Conservation (phyloP, 1,140 invertebrate genomes). For the Antheraea mylitta region DNA sequence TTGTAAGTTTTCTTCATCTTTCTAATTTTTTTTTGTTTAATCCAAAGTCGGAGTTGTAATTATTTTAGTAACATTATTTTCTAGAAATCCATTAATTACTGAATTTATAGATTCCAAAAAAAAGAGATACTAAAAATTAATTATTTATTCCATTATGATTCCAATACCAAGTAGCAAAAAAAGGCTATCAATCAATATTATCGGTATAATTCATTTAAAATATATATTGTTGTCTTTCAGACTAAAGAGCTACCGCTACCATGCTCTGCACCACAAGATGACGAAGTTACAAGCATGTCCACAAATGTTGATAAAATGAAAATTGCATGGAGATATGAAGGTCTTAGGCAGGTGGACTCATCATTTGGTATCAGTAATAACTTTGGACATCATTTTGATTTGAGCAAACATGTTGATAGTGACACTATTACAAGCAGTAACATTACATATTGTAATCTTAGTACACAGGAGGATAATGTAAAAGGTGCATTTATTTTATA, state of each 20-base stretch:
- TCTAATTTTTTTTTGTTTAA: background rate
- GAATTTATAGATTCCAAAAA: too few relatives aligned
- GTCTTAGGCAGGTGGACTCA: constrained; percentile 84
- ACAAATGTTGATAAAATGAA: constrained; percentile 82
- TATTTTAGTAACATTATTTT: too few relatives aligned
- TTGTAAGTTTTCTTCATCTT: constrained; percentile 70
- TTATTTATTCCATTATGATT: too few relatives aligned
- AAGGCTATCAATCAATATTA: too few relatives aligned
- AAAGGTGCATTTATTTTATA: constrained; percentile 33
- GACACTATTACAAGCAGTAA: constrained; percentile 79
- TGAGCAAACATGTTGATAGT: constrained; percentile 85
- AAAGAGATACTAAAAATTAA: too few relatives aligned
- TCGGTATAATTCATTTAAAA: too few relatives aligned
- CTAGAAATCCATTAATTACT: too few relatives aligned
- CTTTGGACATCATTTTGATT: constrained; percentile 90
- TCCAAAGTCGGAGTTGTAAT: too few relatives aligned
- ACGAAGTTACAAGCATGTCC: constrained; percentile 32
- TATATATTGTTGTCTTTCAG: constrained; percentile 27
- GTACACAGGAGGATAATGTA: background rate
- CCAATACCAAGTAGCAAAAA: too few relatives aligned
- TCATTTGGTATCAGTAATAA: constrained; percentile 63
- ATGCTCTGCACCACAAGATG: constrained; percentile 41
- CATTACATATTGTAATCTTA: constrained; percentile 63
- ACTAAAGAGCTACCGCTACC: constrained; percentile 71
- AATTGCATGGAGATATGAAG: constrained; percentile 93